Conservation (phyloP, 2,113 vertebrate species). For the Calypte anna region DNA sequence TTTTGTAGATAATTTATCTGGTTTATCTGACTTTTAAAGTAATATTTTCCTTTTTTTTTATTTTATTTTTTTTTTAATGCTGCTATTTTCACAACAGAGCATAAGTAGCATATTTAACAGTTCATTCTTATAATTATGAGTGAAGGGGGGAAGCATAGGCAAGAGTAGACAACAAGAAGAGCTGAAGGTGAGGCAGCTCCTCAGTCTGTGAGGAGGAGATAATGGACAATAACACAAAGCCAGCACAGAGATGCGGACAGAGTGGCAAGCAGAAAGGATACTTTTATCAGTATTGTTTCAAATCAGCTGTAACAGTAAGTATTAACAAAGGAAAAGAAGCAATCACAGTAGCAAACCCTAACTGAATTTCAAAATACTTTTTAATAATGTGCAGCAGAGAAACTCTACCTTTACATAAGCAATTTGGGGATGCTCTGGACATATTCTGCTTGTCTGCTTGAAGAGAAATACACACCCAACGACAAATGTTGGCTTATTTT, state of each 20-base stretch:
- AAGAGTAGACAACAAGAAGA: conserved; percentile 31
- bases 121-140: neutral
- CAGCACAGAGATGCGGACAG: neutral
- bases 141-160: neutral
- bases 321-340: neutral
- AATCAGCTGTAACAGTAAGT: conserved; percentile 34
- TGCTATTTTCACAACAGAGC: conserved; percentile 32
- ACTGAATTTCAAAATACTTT: neutral
- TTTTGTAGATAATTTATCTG: conserved; percentile 45
- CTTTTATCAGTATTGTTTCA: conserved; percentile 37
- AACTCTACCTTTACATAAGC: neutral
- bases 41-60: neutral
- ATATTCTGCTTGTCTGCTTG: neutral
- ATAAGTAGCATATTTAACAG: neutral
- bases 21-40: conserved; percentile 47
- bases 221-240: neutral
- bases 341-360: neutral
- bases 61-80: neutral
- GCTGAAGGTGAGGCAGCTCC: conserved; percentile 12
- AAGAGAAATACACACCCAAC: neutral
- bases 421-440: neutral
- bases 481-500: neutral
- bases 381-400: neutral
- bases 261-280: conserved; percentile 6
- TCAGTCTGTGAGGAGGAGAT: neutral